A percentile compares a stretch with the other conserved stretches of the same genome.
These are phyloP conservation scores for Agelaius phoeniceus DNA, from an alignment of 2,113 vertebrate genomes.

Conservation along the genomic window DNA sequence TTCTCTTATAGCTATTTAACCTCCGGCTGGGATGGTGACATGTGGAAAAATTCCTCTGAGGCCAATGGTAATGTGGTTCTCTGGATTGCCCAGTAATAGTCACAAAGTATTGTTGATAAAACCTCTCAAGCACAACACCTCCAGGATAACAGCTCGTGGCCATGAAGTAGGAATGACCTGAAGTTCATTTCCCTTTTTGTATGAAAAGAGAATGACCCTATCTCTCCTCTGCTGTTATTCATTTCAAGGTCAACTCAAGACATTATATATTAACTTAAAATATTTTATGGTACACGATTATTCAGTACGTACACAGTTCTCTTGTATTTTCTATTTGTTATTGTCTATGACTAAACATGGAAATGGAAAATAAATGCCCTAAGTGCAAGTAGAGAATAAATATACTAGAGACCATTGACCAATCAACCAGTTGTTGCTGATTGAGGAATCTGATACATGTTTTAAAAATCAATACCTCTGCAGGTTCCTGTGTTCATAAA, in stretches of 20 bases:
- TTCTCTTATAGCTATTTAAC: conserved; percentile 44
- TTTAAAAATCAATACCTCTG: not conserved
- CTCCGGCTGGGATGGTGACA: not conserved
- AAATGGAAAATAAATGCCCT: not conserved
- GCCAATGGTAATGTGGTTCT: conserved; percentile 7
- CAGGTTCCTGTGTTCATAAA: not conserved
- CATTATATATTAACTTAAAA: not conserved
- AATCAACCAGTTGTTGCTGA: not conserved
- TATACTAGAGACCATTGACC: not conserved
- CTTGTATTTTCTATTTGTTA: not conserved
- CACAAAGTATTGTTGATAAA: conserved; percentile 40
- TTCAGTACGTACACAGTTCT: not conserved
- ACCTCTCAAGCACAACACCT: conserved; percentile 38
- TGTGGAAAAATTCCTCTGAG: conserved; percentile 56
- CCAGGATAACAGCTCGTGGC: conserved; percentile 36
- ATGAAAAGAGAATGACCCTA: not conserved
- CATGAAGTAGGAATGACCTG: conserved; percentile 15
- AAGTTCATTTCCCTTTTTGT: conserved; percentile 13
- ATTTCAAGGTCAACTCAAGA: conserved; percentile 46
- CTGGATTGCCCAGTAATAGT: conserved; percentile 10
- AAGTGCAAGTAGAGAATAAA: not conserved
- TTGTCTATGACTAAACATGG: not conserved
- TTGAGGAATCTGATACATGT: not conserved
- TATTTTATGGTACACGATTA: not conserved
- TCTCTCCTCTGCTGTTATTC: not conserved